Base-by-base conservation (phyloP, 2,888 invertebrate genomes). In the Dioctria rufipes region DNA sequence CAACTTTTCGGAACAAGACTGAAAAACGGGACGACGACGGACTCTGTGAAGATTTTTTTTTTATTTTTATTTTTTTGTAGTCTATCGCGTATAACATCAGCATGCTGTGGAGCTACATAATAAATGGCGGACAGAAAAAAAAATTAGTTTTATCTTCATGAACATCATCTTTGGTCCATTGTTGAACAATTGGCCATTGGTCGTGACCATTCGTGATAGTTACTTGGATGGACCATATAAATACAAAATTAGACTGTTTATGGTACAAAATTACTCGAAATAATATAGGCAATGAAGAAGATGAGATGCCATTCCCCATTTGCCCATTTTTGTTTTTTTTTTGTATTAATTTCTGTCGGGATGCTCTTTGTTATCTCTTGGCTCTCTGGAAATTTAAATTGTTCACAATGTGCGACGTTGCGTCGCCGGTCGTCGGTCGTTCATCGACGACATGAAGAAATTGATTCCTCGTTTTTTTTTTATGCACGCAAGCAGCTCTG, bases 321-420 rank as follows among this genome's bases (percentile, higher is more conserved):
- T 71, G 46, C 8, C 46, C 25, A 25, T 25, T 25, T 25, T 25
- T n/a, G n/a, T n/a, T 25, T 25, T 0, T 25, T 25, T 25, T 25
- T 25, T 25, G 25, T 25, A 25, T 25, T 25, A 25, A 25, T 25
- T 25, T 25, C 25, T 25, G 67, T 67, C 49, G 67, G 67, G 69
- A 51, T 51, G 51, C n/a, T n/a, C 71, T 71, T 71, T 71, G 71
- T 71, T 25, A 40, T 71, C 71, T 51, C 66, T 37, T 25, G 54
- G 46, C 71, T 51, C 66, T 37, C 71, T 51, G 71, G 8, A 71
- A 71, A 54, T 71, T 71, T 71, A 71, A 71, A 71, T 71, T 71
- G 71, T 71, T 51, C 54, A 51, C 71, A 67, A 67, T 67, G 54
- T 46, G 67, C 65, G n/a, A 37, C 37, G 9, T 11, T n/a, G 65